Conservation (phyloP, 2,888 invertebrate genomes). For the Tiphia femorata region DNA sequence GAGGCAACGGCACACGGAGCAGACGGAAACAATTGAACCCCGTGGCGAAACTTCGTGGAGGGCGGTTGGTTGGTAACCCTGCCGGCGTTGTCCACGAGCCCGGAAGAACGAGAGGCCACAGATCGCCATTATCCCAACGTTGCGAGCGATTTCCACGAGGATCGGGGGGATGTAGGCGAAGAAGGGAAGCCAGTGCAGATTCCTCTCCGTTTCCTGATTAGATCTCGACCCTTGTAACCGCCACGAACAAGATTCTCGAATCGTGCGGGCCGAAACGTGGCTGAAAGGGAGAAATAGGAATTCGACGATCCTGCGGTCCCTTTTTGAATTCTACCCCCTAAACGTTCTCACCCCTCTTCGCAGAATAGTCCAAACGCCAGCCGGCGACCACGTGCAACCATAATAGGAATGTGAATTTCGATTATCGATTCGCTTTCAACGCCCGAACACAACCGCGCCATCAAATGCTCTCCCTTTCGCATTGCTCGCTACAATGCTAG, state of each 20-base stretch:
- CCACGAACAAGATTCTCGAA: constrained; percentile 11
- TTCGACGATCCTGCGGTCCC: constrained; percentile 10
- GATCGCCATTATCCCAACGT: constrained; percentile 22
- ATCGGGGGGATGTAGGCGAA: too few relatives aligned
- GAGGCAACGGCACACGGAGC: too few relatives aligned
- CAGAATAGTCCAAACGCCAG: too few relatives aligned
- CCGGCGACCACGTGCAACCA: too few relatives aligned
- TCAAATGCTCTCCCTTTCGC: too few relatives aligned
- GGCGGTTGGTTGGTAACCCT: not conserved
- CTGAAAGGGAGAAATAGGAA: constrained; percentile 9
- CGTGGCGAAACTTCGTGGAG: not conserved
- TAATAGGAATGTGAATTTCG: too few relatives aligned
- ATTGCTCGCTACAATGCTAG: too few relatives aligned
- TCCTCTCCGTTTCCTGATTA: constrained; percentile 28
- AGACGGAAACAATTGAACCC: too few relatives aligned
- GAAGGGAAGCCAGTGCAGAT: constrained; percentile 5
- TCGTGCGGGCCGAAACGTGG: not conserved
- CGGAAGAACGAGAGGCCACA: constrained; percentile 29
- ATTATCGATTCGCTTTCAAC: too few relatives aligned
- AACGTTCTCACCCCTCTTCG: too few relatives aligned
- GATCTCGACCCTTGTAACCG: constrained; percentile 11
- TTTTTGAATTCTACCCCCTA: constrained; percentile 18
- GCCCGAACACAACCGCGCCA: too few relatives aligned
- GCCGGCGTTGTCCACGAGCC: constrained; percentile 1
- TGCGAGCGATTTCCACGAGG: constrained; percentile 22